Evolutionary conservation across 2,113 vertebrate species (phyloP).

Genomic region (Lontra canadensis): DNA sequence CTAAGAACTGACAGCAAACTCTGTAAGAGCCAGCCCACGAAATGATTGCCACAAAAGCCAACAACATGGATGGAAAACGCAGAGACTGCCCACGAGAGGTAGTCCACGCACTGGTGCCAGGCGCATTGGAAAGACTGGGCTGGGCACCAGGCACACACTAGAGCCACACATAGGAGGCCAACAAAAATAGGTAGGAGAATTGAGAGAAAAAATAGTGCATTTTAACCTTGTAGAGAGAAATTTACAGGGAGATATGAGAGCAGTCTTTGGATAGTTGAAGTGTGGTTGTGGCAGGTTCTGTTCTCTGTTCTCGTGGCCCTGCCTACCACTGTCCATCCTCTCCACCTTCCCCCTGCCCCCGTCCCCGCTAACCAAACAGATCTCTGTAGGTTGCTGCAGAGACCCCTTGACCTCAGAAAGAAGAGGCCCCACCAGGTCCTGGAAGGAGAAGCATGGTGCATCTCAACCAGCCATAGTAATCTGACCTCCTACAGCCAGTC

Average conservation of each 20-base stretch:
- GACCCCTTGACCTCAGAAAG: not conserved
- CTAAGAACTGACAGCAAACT: not conserved
- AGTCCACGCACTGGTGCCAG: not conserved
- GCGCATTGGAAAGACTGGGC: rapidly evolving
- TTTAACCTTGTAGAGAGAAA: not conserved
- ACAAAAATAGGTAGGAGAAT: not conserved
- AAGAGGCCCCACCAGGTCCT: not conserved
- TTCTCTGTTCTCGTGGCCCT: not conserved
- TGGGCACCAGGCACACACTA: not conserved
- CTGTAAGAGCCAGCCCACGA: not conserved
- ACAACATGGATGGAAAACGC: not conserved
- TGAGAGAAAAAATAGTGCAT: not conserved
- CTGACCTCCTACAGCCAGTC: not conserved
- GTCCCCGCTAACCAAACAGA: not conserved
- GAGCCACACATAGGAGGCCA: not conserved
- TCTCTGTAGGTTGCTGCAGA: not conserved
- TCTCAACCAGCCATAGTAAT: not conserved
- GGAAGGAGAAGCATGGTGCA: not conserved
- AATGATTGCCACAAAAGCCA: not conserved
- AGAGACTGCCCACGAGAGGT: not conserved
- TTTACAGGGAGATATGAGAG: not conserved
- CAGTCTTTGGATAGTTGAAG: not conserved
- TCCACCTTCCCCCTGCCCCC: not conserved
- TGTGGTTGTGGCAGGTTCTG: not conserved
- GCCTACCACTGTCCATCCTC: not conserved